Percentiles rank a stretch among this genome's conserved stretches.
Conservation (phyloP, 2,888 invertebrate genomes). For the Drosophila kambysellisi region DNA sequence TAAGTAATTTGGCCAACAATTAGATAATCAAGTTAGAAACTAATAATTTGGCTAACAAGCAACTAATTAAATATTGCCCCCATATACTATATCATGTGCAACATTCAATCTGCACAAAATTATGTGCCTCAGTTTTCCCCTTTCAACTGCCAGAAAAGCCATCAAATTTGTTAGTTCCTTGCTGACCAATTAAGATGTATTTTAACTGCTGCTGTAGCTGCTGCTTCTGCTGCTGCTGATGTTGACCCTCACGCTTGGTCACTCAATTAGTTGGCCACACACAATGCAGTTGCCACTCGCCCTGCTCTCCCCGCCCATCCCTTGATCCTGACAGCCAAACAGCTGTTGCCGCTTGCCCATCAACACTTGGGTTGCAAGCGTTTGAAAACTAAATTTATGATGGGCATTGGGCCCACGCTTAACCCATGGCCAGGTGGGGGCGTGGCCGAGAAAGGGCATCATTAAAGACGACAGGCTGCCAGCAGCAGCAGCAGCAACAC, state of each 20-base stretch:
- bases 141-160: slow-evolving; percentile 14
- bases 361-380: slow-evolving; percentile 56
- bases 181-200: slow-evolving; percentile 49
- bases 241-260: slow-evolving; percentile 79
- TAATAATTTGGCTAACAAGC: background rate
- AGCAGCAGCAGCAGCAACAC: background rate
- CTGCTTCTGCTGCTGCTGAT: slow-evolving; percentile 24
- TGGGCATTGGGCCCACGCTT: slow-evolving; percentile 21
- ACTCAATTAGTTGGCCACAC: slow-evolving; percentile 77
- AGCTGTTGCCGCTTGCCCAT: slow-evolving; percentile 58
- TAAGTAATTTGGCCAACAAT: background rate
- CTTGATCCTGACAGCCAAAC: slow-evolving; percentile 39
- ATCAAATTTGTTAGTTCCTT: slow-evolving; percentile 38
- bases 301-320: background rate
- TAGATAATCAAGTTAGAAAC: background rate
- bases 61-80: background rate
- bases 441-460: slow-evolving; percentile 62
- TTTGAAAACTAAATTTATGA: slow-evolving; percentile 59
- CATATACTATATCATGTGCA: background rate
- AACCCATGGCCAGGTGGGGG: slow-evolving; percentile 34
- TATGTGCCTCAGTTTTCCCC: background rate
- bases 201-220: slow-evolving; percentile 31
- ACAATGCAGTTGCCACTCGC: slow-evolving; percentile 35
- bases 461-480: slow-evolving; percentile 32
- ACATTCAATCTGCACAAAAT: slow-evolving; percentile 19